These are phyloP conservation scores for Sebastes itinus DNA, from an alignment of 2,797 vertebrate species.

Conservation along the genomic window DNA sequence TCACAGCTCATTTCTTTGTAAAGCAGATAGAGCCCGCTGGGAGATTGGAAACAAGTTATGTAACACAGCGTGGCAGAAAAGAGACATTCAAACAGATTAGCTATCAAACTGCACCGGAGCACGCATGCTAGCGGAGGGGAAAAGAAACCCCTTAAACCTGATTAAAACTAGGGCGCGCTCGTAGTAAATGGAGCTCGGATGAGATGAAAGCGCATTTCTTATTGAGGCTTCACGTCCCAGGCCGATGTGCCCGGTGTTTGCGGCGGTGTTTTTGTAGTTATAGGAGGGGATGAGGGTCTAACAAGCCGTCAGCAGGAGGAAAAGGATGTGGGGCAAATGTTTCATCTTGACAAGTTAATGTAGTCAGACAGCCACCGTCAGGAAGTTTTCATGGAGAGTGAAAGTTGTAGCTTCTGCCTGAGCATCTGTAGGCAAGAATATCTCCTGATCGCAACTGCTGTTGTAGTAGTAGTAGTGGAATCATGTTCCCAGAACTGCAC, in stretches of 20 bases:
- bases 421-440: neutral
- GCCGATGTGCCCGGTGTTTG: slow-evolving; percentile 9
- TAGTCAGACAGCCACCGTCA: neutral
- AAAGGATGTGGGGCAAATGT: slow-evolving; percentile 20
- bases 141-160: slow-evolving; percentile 34
- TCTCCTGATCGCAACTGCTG: neutral
- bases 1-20: slow-evolving; percentile 45
- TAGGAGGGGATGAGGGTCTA: neutral
- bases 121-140: neutral
- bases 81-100: slow-evolving; percentile 51
- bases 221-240: slow-evolving; percentile 19
- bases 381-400: neutral
- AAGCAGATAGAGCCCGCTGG: slow-evolving; percentile 27
- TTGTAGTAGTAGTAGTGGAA: neutral
- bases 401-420: neutral
- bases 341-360: slow-evolving; percentile 41
- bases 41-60: slow-evolving; percentile 42
- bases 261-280: neutral
- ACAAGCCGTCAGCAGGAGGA: neutral
- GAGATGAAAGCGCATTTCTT: slow-evolving; percentile 59
- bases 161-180: slow-evolving; percentile 42
- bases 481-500: neutral
- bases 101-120: slow-evolving; percentile 37
- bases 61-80: slow-evolving; percentile 49
- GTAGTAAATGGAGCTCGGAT: slow-evolving; percentile 26